phyloP scores from a whole-genome alignment of 2,797 vertebrate genomes.

The Propithecus deckenii region DNA sequence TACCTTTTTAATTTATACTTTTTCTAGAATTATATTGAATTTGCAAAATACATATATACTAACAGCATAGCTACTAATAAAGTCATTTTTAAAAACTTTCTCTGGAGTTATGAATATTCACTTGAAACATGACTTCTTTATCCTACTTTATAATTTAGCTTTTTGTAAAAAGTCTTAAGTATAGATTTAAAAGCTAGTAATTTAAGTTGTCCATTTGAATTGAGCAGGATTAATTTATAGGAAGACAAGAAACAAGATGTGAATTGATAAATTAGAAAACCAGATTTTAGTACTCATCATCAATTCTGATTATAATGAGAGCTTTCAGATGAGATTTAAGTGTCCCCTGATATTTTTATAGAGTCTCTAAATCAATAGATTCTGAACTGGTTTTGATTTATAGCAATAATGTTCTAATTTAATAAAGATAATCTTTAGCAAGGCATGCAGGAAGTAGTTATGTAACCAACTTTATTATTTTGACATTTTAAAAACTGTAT shows the following conservation, averaged over 20 bases:
- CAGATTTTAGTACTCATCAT: background rate
- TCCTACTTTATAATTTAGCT: background rate
- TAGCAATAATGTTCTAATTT: background rate
- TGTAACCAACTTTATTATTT: background rate
- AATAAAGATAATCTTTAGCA: background rate
- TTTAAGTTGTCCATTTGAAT: background rate
- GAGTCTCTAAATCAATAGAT: background rate
- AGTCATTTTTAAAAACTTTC: background rate
- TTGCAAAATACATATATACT: background rate
- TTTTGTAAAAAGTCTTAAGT: background rate
- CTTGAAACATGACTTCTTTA: background rate
- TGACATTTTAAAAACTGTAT: background rate
- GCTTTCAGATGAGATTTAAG: background rate
- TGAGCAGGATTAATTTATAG: background rate
- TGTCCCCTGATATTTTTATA: background rate
- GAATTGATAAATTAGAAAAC: background rate
- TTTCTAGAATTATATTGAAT: background rate
- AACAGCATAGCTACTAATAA: background rate
- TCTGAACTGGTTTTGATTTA: background rate
- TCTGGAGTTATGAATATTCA: background rate
- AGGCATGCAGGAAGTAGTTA: background rate
- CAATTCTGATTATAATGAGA: background rate
- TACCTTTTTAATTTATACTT: background rate
- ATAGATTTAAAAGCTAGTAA: background rate
- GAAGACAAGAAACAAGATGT: background rate